Conservation (phyloP, 2,797 vertebrate species). For the Cuniculus paca region DNA sequence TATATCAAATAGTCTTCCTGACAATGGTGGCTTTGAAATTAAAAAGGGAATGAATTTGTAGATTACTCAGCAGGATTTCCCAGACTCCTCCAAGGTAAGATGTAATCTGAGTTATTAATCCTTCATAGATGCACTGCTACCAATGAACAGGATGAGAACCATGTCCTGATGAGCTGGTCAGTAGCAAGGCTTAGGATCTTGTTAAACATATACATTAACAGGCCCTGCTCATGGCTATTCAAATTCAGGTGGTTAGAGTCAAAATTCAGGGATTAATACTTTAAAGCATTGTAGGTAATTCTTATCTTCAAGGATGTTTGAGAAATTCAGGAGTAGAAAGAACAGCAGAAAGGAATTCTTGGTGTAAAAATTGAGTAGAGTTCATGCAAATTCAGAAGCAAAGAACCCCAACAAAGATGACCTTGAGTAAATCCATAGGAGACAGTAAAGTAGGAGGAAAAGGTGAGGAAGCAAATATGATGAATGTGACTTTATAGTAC, state of each 20-base stretch:
- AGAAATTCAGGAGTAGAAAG: not conserved
- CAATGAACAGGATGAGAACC: too few relatives aligned
- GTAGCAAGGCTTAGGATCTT: not conserved
- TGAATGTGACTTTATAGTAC: fast-evolving
- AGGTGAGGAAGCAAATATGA: not conserved
- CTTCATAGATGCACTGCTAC: not conserved
- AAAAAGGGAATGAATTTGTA: not conserved
- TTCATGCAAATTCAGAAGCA: not conserved
- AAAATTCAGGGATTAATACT: not conserved
- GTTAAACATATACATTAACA: not conserved
- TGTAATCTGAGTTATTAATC: too few relatives aligned
- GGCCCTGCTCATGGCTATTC: not conserved
- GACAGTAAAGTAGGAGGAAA: not conserved
- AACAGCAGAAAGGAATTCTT: not conserved
- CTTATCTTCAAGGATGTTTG: not conserved
- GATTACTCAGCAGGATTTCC: not conserved
- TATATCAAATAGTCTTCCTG: not conserved
- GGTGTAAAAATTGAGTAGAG: not conserved
- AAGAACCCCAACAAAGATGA: not conserved
- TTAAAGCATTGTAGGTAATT: not conserved
- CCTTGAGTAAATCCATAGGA: not conserved
- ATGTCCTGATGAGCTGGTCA: not conserved
- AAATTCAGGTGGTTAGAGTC: not conserved
- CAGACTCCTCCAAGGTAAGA: not conserved
- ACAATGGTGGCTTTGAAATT: not conserved